Base-by-base conservation (phyloP, 2,888 invertebrate genomes). In the Phengaris arion region DNA sequence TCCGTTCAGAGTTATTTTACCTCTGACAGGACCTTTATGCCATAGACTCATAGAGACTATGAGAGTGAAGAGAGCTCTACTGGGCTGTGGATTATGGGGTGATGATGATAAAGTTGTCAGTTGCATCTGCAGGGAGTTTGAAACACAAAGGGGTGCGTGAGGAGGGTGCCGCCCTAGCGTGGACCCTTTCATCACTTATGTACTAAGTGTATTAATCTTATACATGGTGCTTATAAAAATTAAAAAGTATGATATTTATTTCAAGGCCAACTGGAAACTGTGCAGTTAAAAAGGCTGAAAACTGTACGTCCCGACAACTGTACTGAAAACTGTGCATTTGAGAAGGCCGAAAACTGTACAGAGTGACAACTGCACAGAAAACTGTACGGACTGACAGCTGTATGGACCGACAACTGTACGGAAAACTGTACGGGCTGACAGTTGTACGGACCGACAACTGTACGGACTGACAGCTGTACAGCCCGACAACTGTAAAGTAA, bases 131-230 rank as follows among this genome's bases (percentile, higher is more conserved):
- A 57, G 57, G 15, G 57, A 57, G n/a, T 54, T 13, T 13, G 13
- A 0, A 12, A 8, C 57, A 15, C 57, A 46, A 68, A n/a, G 68
- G 68, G 68, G 46, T 46, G 68, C 45, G 13, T 46, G 68, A 46
- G 68, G 46, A 68, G 68, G 68, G 68, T 46, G 68, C 13, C 68
- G n/a, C 46, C 68, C 68, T 46, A n/a, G 46, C 13, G 7, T 12
- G 13, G 12, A 68, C 35, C 68, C 68, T 46, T 2, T 13, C 68
- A 45, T 9, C 45, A 15, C 57, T 7, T 55, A 54, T 4, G 54
- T 13, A 5, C n/a, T 7, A 0, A 15, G 15, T 57, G 15, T 57
- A 57, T 57, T 57, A 15, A 8, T 15, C 15, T 15, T 57, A 57
- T 15, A 57, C 57, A 57, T 15, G 57, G 57, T 57, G 57, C 7